A percentile compares a stretch with the other conserved stretches of the same genome.
Evolutionary conservation across 1,140 invertebrate genomes (phyloP).

Genomic region (Zaprionus inermis): DNA sequence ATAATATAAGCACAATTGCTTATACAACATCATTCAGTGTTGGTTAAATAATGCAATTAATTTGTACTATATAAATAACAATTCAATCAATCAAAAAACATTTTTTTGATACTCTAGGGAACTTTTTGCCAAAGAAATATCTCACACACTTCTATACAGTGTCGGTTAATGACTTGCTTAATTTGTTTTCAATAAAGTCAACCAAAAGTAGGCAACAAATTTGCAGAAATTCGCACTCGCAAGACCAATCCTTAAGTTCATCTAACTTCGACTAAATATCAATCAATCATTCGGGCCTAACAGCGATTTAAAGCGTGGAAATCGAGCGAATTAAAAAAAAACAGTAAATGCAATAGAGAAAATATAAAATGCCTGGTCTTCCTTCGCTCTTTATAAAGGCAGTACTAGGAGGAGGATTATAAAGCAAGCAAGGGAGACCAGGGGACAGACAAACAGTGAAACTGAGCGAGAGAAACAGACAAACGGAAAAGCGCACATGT

Average conservation of each 20-base stretch:
- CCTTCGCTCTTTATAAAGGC: not conserved
- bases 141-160: not conserved
- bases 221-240: not conserved
- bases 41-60: not conserved
- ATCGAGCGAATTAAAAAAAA: slow-evolving; percentile 22
- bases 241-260: not conserved
- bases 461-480: slow-evolving; percentile 16
- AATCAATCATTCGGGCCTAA: slow-evolving; percentile 44
- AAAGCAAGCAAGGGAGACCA: not conserved
- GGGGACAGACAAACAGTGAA: slow-evolving; percentile 6
- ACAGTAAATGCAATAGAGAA: slow-evolving; percentile 57
- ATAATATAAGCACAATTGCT: not conserved
- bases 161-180: not conserved
- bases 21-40: not conserved
- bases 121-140: not conserved
- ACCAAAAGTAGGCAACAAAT: not conserved
- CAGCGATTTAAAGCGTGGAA: slow-evolving; percentile 47
- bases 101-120: not conserved
- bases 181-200: not conserved
- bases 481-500: slow-evolving; percentile 57
- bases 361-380: slow-evolving; percentile 23
- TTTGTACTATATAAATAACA: not conserved
- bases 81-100: not conserved
- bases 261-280: not conserved
- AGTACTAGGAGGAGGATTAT: not conserved